These are phyloP conservation scores for Zophobas atratus DNA, from an alignment of 1,140 invertebrate species.

Conservation along the genomic window DNA sequence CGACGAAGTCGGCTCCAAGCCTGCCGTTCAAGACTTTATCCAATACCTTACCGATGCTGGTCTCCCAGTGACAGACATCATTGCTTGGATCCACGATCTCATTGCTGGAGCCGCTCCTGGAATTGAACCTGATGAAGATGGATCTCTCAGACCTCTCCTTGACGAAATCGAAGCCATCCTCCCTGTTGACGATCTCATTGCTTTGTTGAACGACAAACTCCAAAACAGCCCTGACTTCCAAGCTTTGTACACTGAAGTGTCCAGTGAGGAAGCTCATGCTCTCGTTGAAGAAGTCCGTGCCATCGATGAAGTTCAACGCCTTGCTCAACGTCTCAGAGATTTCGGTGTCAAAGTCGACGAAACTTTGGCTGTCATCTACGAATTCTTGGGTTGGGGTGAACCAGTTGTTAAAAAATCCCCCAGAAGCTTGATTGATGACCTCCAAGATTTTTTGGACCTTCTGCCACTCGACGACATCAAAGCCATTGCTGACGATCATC, in stretches of 20 bases:
- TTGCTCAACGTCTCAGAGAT: conserved; percentile 44
- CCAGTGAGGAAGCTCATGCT: conserved; percentile 48
- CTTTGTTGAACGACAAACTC: conserved; percentile 51
- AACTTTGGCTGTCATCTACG: conserved; percentile 48
- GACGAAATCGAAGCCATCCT: conserved; percentile 52
- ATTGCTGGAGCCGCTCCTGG: conserved; percentile 34
- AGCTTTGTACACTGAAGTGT: conserved; percentile 51
- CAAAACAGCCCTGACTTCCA: conserved; percentile 55
- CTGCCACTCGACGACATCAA: conserved; percentile 45
- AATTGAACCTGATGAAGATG: conserved; percentile 40
- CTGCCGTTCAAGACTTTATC: conserved; percentile 50
- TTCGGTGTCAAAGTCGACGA: conserved; percentile 49
- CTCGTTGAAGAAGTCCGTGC: conserved; percentile 51
- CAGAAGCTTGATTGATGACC: conserved; percentile 49
- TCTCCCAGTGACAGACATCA: conserved; percentile 46
- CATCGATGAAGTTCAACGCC: conserved; percentile 52
- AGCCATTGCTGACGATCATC: conserved; percentile 49
- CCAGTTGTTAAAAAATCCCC: conserved; percentile 4
- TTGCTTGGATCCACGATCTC: conserved; percentile 46
- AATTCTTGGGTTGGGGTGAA: conserved; percentile 52
- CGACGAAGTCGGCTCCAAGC: conserved; percentile 13
- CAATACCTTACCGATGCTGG: conserved; percentile 49
- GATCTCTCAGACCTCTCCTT: conserved; percentile 40
- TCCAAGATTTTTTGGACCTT: conserved; percentile 53
- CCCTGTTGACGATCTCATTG: conserved; percentile 46